These are phyloP conservation scores for Psilanteris sp. DNA, from an alignment of 1,140 invertebrate species.

Conservation along the genomic window DNA sequence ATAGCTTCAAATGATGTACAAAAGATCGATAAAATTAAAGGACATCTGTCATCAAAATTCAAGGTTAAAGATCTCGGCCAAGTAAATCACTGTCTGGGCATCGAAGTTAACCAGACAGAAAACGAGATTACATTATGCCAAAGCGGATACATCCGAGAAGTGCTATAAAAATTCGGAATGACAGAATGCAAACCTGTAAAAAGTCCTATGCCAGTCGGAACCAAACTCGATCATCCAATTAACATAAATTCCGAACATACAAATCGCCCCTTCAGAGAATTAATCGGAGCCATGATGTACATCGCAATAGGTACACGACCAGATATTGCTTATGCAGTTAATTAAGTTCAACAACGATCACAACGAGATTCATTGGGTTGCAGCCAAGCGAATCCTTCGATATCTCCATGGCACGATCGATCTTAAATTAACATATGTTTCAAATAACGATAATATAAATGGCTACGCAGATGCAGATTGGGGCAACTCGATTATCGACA, in stretches of 20 bases:
- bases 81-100: slow-evolving; percentile 22
- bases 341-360: slow-evolving; percentile 59
- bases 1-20: slow-evolving; percentile 52
- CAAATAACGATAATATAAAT: neutral
- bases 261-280: slow-evolving; percentile 52
- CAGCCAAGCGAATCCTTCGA: slow-evolving; percentile 5
- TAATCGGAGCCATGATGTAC: slow-evolving; percentile 73
- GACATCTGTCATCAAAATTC: neutral
- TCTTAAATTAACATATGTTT: neutral
- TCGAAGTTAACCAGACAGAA: neutral
- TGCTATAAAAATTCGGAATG: slow-evolving; percentile 6
- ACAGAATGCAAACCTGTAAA: neutral
- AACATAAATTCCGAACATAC: too few relatives aligned
- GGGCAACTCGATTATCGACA: neutral
- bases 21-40: slow-evolving; percentile 30
- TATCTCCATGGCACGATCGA: slow-evolving; percentile 2
- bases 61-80: slow-evolving; percentile 24
- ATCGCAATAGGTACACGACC: slow-evolving; percentile 66
- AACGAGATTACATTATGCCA: neutral
- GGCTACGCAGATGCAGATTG: slow-evolving; percentile 5
- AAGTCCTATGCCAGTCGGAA: neutral
- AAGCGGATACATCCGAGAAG: slow-evolving; percentile 1
- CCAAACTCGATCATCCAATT: neutral
- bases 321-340: slow-evolving; percentile 71
- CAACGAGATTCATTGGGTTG: neutral